These are phyloP conservation scores for Melanocharis versteri DNA, from an alignment of 2,113 vertebrate genomes.

Conservation along the genomic window DNA sequence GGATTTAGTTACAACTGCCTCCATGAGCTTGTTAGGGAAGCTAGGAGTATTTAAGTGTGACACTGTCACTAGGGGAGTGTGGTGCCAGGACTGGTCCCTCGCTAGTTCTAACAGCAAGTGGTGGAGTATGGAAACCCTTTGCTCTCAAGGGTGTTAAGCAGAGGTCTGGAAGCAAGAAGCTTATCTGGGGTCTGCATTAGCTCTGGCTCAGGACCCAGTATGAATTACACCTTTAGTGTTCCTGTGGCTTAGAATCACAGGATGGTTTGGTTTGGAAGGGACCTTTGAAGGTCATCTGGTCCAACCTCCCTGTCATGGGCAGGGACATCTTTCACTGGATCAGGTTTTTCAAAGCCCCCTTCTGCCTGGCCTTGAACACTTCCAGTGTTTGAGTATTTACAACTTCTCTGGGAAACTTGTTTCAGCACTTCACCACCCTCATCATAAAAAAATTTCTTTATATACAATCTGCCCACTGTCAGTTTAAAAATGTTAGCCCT, in stretches of 20 bases:
- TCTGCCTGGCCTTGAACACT: background rate
- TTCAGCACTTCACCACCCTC: background rate
- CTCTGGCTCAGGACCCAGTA: background rate
- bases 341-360: background rate
- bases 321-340: background rate
- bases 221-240: background rate
- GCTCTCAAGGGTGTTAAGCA: background rate
- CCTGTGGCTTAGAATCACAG: background rate
- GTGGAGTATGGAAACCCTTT: background rate
- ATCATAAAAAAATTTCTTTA: background rate
- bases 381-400: background rate
- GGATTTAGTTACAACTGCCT: background rate
- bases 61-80: background rate
- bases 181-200: background rate
- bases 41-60: background rate
- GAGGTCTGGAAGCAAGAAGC: background rate
- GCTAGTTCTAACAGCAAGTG: background rate
- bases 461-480: background rate
- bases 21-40: background rate
- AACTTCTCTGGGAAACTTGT: background rate
- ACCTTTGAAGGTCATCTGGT: background rate
- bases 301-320: fast-evolving
- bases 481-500: background rate
- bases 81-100: background rate
- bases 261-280: background rate